Base-by-base conservation (phyloP, 2,888 invertebrate genomes). In the Ctena decussata region DNA sequence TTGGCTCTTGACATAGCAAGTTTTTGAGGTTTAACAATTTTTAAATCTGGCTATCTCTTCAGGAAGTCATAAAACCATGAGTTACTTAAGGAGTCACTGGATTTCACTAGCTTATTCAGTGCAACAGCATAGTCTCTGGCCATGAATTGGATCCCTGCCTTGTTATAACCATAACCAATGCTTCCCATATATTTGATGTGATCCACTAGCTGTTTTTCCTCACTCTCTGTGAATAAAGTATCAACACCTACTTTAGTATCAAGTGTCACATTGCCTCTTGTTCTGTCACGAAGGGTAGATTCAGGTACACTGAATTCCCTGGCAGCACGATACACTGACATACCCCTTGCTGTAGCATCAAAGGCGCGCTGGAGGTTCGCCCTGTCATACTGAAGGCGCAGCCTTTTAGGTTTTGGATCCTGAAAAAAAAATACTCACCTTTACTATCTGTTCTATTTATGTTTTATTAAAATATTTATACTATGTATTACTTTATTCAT, bases 31-130 rank as follows among this genome's bases (percentile, higher is more conserved):
- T 69, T 86, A 8, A 46, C 60, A 27, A 70, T 12, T 39, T 74
- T 80, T 0, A 86, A 53, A 18, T 89, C 74, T 12, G 77, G 86
- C 82, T 79, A 84, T 49, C 74, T 72, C 21, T 57, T 46, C 49
- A 84, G 32, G 44, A 82, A 80, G 2, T 57, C 70, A 82, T 80
- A 82, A 79, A 84, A 86, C 77, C 86, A 86, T 24, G 30, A 24
- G 35, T 89, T 74, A 65, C 78, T 86, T 2, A 83, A 39, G 18
- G 70, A 0, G 0, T 49, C 35, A 8, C 37, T 57, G 21, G 75
- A 60, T n/a, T 79, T 78, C 3, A 74, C 70, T n/a, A 49, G 12
- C 46, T 77, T 84, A 27, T 71, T 53, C 15, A 80, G 35, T 11
- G 84, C 70, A 0, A 49, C 3, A 46, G 77, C 83, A 77, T 77